Conservation (phyloP, 2,113 vertebrate species). For the Oenanthe melanoleuca region DNA sequence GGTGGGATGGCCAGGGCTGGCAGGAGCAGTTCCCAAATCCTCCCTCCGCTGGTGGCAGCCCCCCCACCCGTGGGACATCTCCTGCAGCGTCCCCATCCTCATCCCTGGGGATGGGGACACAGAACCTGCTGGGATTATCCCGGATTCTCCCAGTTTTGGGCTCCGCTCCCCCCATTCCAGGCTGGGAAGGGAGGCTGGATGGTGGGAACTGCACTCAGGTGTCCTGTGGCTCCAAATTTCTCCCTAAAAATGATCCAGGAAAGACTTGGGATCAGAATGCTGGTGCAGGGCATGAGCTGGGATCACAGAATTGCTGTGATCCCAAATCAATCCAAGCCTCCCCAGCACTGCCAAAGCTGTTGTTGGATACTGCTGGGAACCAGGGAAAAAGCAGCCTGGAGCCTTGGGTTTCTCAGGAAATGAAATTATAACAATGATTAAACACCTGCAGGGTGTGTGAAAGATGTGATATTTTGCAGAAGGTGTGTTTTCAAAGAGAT, state of each 20-base stretch:
- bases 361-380: too few relatives aligned
- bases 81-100: background rate
- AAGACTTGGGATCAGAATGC: background rate
- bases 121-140: too few relatives aligned
- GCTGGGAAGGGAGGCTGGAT: background rate
- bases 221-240: accelerated
- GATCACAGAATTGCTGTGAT: too few relatives aligned
- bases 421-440: too few relatives aligned
- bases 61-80: accelerated
- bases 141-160: background rate
- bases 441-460: too few relatives aligned
- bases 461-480: too few relatives aligned
- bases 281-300: background rate
- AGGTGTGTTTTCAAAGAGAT: too few relatives aligned
- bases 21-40: background rate
- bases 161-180: background rate
- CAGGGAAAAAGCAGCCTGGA: too few relatives aligned
- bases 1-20: background rate
- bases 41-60: background rate
- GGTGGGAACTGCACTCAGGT: accelerated
- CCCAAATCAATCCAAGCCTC: background rate
- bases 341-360: background rate
- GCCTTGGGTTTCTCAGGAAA: too few relatives aligned
- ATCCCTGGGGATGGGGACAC: background rate
- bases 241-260: background rate